Evolutionary conservation across 2,113 vertebrate genomes (phyloP).

Genomic region (Eidolon helvum): DNA sequence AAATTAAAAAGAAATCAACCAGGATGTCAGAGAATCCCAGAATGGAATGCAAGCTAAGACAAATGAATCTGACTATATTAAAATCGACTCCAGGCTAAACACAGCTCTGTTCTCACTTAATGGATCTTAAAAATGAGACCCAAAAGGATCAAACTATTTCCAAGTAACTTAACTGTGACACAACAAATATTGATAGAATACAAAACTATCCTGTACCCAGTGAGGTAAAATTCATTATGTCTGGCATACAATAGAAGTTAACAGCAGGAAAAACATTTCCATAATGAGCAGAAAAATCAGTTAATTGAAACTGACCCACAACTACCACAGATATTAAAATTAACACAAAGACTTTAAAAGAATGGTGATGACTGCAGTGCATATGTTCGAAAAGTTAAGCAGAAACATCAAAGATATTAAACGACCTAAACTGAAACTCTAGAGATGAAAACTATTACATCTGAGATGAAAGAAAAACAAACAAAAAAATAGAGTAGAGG

Average conservation of each 20-base stretch:
- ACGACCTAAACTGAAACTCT: neutral
- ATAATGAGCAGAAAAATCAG: neutral
- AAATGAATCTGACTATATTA: neutral
- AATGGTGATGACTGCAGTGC: neutral
- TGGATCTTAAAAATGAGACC: neutral
- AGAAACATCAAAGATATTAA: neutral
- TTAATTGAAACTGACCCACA: neutral
- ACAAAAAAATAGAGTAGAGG: neutral
- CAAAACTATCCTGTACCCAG: neutral
- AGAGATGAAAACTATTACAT: neutral
- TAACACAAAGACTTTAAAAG: neutral
- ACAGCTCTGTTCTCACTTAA: neutral
- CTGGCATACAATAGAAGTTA: neutral
- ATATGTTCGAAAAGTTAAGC: neutral
- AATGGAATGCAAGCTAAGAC: neutral
- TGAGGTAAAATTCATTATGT: neutral
- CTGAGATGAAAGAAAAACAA: neutral
- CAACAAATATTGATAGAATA: neutral
- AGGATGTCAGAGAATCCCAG: neutral
- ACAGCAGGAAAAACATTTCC: neutral
- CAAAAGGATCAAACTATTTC: neutral
- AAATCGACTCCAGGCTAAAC: neutral
- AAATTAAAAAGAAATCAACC: neutral
- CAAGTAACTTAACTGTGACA: neutral
- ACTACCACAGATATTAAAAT: neutral